Percentiles rank a stretch among this genome's conserved stretches.
phyloP scores from a whole-genome alignment of 2,888 invertebrate species.

The Philonicus albiceps region DNA sequence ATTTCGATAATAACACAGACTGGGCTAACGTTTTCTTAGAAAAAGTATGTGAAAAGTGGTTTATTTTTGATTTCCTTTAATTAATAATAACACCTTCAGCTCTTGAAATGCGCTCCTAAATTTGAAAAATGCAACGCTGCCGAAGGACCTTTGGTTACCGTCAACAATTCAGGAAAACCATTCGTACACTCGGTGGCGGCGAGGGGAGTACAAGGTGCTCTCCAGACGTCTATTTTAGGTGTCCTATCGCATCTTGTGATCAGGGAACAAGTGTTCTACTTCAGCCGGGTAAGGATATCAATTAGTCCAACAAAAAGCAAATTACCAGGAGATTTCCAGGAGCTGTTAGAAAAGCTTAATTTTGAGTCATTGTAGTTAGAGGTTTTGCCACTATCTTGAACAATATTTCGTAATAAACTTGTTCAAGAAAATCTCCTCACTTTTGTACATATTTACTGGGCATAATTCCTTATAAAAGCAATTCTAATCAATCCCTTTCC shows the following conservation, averaged over 20 bases:
- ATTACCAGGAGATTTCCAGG: too few relatives aligned
- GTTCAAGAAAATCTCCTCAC: too few relatives aligned
- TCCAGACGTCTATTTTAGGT: constrained; percentile 67
- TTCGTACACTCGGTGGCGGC: constrained; percentile 53
- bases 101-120: constrained; percentile 48
- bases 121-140: constrained; percentile 52
- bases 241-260: constrained; percentile 88
- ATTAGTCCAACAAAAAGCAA: too few relatives aligned
- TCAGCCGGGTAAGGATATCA: constrained; percentile 74
- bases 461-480: not conserved
- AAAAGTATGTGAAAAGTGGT: constrained; percentile 45
- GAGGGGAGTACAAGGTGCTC: constrained; percentile 53
- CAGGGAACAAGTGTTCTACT: constrained; percentile 84
- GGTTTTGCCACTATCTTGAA: too few relatives aligned
- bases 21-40: constrained; percentile 52
- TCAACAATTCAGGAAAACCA: constrained; percentile 53
- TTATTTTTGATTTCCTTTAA: not conserved
- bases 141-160: constrained; percentile 53
- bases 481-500: constrained; percentile 42
- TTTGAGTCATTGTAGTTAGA: too few relatives aligned
- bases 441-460: too few relatives aligned
- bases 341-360: too few relatives aligned
- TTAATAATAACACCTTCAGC: not conserved
- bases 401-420: too few relatives aligned
- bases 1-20: constrained; percentile 50